Base-by-base conservation (phyloP, 2,888 invertebrate species). In the Adineta ricciae region DNA sequence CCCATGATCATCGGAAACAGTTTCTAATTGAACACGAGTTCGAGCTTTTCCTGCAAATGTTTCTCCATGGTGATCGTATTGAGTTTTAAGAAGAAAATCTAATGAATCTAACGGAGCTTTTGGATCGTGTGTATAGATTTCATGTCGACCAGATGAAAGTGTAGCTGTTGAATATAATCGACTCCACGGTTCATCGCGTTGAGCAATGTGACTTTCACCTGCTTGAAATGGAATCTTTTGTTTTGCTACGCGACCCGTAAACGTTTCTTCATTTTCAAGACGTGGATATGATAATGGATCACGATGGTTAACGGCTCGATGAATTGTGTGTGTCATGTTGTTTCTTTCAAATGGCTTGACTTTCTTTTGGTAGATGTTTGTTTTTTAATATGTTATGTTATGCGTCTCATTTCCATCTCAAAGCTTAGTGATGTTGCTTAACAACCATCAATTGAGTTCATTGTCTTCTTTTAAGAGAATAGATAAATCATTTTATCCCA, bases 31-130 rank as follows among this genome's bases (percentile, higher is more conserved):
- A 52, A 88, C 87, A n/a, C 89, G 86, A 0, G 89, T 89, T 86
- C 90, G 88, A 87, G 89, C 88, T 84, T 87, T 89, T 56, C 88
- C 88, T 82, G 87, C 88, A 14, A 90, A 87, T 52, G 90, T 88
- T 78, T 89, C 89, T 24, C 88, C 87, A 87, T 90, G 89, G 41
- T 91, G 90, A 86, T 90, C 87, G 87, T 91, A 91, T 73, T 89
- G 87, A 38, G 90, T 87, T 86, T 90, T 90, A 36, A 91, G 87
- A 21, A 89, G 87, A 88, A 91, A 90, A 87, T 91, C 91, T 56
- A 91, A 87, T 86, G 88, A 89, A 87, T 91, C 90, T n/a, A 87
- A 87, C 32, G 90, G 90, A 14, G 89, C 89, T 83, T 88, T 87
- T 27, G 90, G 90, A 84, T 90, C 90, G 86, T 87, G 21, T 56